Evolutionary conservation across 2,888 invertebrate species (phyloP), one percentile per base, ranked within the genome.

Genomic region (Pomacea canaliculata): DNA sequence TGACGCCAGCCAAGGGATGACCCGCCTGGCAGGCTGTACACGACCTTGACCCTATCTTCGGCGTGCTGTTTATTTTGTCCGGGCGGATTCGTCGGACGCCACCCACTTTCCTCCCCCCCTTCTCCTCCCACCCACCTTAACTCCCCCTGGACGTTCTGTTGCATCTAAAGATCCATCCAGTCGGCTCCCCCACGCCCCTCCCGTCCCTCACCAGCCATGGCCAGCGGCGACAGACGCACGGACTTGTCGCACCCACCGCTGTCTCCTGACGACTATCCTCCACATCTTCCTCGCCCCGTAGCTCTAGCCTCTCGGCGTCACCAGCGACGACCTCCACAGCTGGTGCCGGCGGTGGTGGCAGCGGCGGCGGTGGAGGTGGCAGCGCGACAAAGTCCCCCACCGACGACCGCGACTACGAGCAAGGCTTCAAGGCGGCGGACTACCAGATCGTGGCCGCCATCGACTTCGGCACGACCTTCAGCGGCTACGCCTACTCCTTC

Each of bases 391-490:
- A 75, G 16, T 75, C 80, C 13, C 73, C 75, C 59, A 46, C 80
- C n/a, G 68, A 67, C 10, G 76, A 76, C 56, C 66, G 72, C 10
- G 76, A 77, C 18, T 73, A 59, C 68, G 74, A 74, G 74, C 62
- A 69, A 18, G 74, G 74, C 9, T 79, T 77, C 27, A 83, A 84
- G n/a, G 76, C 78, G 7, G 77, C 79, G 13, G 82, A 83, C 48
- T 87, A 84, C 76, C 86, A 87, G 76, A 86, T 88, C 68, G 86
- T 88, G 12, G 85, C 86, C 18, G 88, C 88, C 71, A 88, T 88
- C 66, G 88, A 88, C 76, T 88, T 88, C 71, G 88, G 88, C 1
- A 88, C 88, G 19, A 87, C 88, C 2, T 88, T 87, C 75, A 87
- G 87, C 75, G 88, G 88, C 10, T 88, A 88, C 78, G 88, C 88